Conservation (phyloP, 1,140 invertebrate genomes). For the Paralvinella palmiformis region DNA sequence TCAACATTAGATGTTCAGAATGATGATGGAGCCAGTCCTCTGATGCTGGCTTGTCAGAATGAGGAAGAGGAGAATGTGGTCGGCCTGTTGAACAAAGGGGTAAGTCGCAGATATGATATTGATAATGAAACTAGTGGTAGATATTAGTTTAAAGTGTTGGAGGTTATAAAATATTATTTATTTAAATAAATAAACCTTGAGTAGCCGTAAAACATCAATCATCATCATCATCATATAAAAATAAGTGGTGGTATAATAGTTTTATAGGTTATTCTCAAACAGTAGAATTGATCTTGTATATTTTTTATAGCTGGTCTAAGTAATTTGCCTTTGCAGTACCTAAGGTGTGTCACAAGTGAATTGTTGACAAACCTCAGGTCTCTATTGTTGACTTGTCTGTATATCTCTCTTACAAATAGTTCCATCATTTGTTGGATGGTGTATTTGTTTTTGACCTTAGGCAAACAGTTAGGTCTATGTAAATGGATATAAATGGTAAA, state of each 20-base stretch:
- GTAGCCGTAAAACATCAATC: not conserved
- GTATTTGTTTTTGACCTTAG: too few species aligned
- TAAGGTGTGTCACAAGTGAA: too few species aligned
- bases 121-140: not conserved
- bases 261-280: too few species aligned
- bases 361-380: too few species aligned
- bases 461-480: too few species aligned
- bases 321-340: too few species aligned
- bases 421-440: too few species aligned
- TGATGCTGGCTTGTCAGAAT: conserved; percentile 87
- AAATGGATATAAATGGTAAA: too few species aligned
- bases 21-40: conserved; percentile 58
- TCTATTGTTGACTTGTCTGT: too few species aligned
- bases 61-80: conserved; percentile 50
- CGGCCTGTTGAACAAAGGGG: conserved; percentile 45
- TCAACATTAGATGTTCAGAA: conserved; percentile 1
- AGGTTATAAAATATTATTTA: not conserved
- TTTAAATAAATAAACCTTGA: not conserved
- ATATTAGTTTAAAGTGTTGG: not conserved
- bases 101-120: conserved; percentile 24
- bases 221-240: not conserved
- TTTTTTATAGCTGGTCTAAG: too few species aligned
- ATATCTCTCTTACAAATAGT: too few species aligned
- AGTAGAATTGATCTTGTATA: too few species aligned
- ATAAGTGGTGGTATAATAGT: not conserved